Evolutionary conservation across 2,888 invertebrate species (phyloP), one percentile per base, ranked within the genome.

Genomic region (Biston stratarius): DNA sequence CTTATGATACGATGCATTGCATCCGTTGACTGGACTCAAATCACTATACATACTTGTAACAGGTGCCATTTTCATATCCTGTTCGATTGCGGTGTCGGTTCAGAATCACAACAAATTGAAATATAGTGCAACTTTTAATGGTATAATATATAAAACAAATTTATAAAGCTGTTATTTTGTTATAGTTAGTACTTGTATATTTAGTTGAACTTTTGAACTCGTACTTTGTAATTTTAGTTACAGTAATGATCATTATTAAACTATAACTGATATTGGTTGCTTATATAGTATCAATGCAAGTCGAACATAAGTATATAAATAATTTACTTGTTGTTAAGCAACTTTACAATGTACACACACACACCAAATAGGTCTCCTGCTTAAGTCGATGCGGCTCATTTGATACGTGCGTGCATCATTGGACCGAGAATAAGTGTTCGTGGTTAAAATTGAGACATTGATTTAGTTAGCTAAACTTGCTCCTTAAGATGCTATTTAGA

Each of bases 371-470:
- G 68, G 71, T 65, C 56, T 64, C 68, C 70, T 72, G 77, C 79
- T 77, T 76, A 76, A 84, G 78, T 82, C 72, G 73, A 85, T 81
- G 73, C 83, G 83, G 81, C 82, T 85, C 86, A 86, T 86, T 87
- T 83, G 77, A 68, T 81, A 75, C 75, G 76, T 77, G 78, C 77
- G 75, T 82, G 84, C 80, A 78, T 77, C 85, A 83, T 62, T 85
- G 79, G 74, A 72, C 84, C 81, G 81, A 83, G 80, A 84, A 85
- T 77, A 83, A 80, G 75, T 77, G 73, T 76, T 70, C 78, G 77
- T 81, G 75, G 79, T 83, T 82, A 78, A 78, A 83, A 86, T 86
- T 80, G 76, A 85, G 85, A 85, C 85, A 83, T 84, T 83, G 83
- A 84, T 74, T 73, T 71, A 71, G 60, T 63, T 70, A 62, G 69